Evolutionary conservation across 1,140 invertebrate genomes (phyloP).

Genomic region (Drosophila saltans): DNA sequence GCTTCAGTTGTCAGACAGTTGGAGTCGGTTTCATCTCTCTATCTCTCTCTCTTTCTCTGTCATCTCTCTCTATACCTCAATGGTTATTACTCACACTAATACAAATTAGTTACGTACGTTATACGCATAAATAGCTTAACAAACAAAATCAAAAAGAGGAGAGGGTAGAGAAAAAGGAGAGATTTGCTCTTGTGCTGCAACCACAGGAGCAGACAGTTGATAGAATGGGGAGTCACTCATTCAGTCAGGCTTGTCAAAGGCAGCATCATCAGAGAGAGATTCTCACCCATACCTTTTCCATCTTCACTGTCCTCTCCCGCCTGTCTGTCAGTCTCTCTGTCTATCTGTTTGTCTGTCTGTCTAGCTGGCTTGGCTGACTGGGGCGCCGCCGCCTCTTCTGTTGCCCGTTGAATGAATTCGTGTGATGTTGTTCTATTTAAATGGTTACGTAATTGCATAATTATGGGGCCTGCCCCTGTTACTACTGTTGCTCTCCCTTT

Average conservation of each 20-base stretch:
- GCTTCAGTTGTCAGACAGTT: slow-evolving; percentile 8
- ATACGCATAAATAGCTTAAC: slow-evolving; percentile 26
- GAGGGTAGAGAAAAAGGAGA: background rate
- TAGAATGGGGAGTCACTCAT: background rate
- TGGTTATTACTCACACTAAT: slow-evolving; percentile 31
- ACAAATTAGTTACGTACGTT: slow-evolving; percentile 58
- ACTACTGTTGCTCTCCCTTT: background rate
- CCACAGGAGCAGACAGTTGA: slow-evolving; percentile 35
- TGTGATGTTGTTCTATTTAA: slow-evolving; percentile 78
- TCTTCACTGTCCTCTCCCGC: background rate
- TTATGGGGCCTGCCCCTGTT: slow-evolving; percentile 52
- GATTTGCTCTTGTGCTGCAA: slow-evolving; percentile 38
- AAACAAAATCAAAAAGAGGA: background rate
- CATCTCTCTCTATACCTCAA: slow-evolving; percentile 14
- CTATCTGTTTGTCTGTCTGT: background rate
- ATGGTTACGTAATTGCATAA: slow-evolving; percentile 80
- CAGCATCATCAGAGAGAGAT: background rate
- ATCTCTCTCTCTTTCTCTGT: background rate
- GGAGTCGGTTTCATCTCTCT: slow-evolving; percentile 17
- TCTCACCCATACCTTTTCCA: background rate
- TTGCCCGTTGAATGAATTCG: slow-evolving; percentile 56
- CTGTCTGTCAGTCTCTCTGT: background rate
- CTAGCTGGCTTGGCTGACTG: background rate
- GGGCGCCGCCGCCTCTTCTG: background rate
- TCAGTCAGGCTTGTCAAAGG: slow-evolving; percentile 18